A percentile compares a stretch with the other conserved stretches of the same genome.
These are phyloP conservation scores for Drosophila miranda DNA, from an alignment of 1,140 invertebrate species.

Conservation along the genomic window DNA sequence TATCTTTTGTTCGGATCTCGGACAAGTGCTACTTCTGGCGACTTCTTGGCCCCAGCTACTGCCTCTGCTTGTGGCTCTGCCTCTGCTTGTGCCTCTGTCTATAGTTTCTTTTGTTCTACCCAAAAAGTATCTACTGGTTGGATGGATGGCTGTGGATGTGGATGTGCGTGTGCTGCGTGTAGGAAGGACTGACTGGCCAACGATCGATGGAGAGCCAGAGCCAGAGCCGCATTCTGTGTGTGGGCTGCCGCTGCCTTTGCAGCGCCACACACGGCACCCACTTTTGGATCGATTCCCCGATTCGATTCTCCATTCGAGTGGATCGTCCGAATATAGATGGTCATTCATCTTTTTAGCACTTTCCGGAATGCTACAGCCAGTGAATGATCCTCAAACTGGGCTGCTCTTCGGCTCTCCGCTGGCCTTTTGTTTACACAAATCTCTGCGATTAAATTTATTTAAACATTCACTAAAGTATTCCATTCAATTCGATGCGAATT, in stretches of 20 bases:
- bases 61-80: conserved; percentile 8
- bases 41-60: conserved; percentile 44
- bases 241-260: conserved; percentile 17
- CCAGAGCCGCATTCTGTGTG: conserved; percentile 32
- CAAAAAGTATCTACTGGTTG: background rate
- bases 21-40: conserved; percentile 67
- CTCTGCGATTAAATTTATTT: conserved; percentile 71
- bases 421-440: conserved; percentile 66
- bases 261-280: conserved; percentile 37
- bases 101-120: conserved; percentile 50
- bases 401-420: conserved; percentile 45
- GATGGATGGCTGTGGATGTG: background rate
- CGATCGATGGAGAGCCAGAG: conserved; percentile 44
- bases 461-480: conserved; percentile 65
- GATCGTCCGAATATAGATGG: conserved; percentile 1
- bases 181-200: conserved; percentile 54
- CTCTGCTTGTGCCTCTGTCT: conserved; percentile 11
- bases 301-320: background rate
- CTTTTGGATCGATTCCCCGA: conserved; percentile 24
- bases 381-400: conserved; percentile 4
- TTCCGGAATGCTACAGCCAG: background rate
- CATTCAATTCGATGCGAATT: conserved; percentile 46
- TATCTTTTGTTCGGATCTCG: conserved; percentile 60
- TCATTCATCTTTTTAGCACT: conserved; percentile 5
- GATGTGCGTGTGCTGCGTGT: conserved; percentile 44